A percentile compares a stretch with the other conserved stretches of the same genome.
Conservation (phyloP, 2,797 vertebrate genomes). For the Pantherophis alleghaniensis region DNA sequence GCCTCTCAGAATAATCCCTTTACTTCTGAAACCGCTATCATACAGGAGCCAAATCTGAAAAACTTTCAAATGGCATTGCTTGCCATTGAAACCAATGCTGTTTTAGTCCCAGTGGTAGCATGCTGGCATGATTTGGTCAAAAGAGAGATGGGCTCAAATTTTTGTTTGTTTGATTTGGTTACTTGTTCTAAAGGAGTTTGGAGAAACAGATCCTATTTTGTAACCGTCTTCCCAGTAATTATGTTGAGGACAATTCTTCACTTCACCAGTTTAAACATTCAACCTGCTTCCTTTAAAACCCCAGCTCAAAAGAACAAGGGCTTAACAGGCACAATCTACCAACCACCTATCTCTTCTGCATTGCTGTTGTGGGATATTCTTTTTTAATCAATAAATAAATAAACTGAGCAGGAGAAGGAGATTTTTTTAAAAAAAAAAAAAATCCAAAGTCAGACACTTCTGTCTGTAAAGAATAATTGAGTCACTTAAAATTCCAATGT, state of each 20-base stretch:
- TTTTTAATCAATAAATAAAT: neutral
- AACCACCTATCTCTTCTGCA: conserved; percentile 74
- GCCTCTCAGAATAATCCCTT: conserved; percentile 96
- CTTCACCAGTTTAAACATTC: conserved; percentile 74
- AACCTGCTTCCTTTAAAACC: conserved; percentile 75
- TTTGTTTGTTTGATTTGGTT: neutral
- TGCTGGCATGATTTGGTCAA: conserved; percentile 38
- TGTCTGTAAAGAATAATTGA: conserved; percentile 75
- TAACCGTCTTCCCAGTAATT: conserved; percentile 49
- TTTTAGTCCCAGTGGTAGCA: conserved; percentile 50
- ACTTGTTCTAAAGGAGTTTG: conserved; percentile 33
- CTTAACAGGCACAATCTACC: conserved; percentile 70
- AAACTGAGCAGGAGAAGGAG: conserved; percentile 41
- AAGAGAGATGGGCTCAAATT: neutral
- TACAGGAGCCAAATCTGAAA: conserved; percentile 76
- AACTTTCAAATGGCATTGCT: conserved; percentile 77
- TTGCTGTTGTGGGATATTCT: neutral
- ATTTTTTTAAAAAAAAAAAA: neutral
- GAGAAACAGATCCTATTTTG: conserved; percentile 49
- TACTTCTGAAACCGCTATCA: conserved; percentile 83
- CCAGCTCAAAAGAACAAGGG: conserved; percentile 73
- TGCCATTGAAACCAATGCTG: conserved; percentile 63
- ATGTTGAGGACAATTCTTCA: conserved; percentile 67
- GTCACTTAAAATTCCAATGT: conserved; percentile 77
- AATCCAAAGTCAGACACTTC: conserved; percentile 49